Conservation (phyloP, 2,888 invertebrate species). For the Piscicola geometra region DNA sequence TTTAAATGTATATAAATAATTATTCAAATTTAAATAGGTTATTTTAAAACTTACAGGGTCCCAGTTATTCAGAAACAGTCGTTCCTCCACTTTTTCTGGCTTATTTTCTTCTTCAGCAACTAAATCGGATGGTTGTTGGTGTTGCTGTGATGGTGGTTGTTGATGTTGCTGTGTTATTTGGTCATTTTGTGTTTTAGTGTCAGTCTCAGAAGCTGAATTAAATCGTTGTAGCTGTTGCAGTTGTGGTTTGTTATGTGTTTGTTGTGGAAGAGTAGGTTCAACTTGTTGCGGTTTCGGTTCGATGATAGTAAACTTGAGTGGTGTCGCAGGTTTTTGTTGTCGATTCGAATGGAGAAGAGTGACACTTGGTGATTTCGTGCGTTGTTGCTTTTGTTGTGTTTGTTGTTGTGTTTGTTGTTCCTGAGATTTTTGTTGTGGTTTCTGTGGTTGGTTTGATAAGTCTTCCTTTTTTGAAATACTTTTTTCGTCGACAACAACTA, state of each 20-base stretch:
- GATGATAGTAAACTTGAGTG: not conserved
- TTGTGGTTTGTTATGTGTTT: not conserved
- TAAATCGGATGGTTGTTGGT: not conserved
- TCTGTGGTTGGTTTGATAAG: not conserved
- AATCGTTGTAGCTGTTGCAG: not conserved
- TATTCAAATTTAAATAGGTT: no score
- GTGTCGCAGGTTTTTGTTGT: not conserved
- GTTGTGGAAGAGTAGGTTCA: not conserved
- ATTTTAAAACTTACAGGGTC: not conserved
- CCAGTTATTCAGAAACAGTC: not conserved
- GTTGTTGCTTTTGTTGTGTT: not conserved
- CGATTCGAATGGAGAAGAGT: not conserved
- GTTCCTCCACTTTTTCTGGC: not conserved
- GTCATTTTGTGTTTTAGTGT: no score
- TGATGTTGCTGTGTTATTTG: not conserved
- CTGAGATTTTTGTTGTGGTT: not conserved
- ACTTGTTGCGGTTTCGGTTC: not conserved
- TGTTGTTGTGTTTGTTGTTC: not conserved
- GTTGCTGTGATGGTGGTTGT: not conserved
- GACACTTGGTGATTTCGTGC: no score
- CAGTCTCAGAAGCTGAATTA: no score
- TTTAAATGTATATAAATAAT: no score
- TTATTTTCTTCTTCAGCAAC: not conserved
- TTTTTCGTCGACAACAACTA: not conserved
- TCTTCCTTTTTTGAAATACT: not conserved